A percentile compares a stretch with the other conserved stretches of the same genome.
These are phyloP conservation scores for Anastatus disparis DNA, from an alignment of 1,140 invertebrate species.

Conservation along the genomic window DNA sequence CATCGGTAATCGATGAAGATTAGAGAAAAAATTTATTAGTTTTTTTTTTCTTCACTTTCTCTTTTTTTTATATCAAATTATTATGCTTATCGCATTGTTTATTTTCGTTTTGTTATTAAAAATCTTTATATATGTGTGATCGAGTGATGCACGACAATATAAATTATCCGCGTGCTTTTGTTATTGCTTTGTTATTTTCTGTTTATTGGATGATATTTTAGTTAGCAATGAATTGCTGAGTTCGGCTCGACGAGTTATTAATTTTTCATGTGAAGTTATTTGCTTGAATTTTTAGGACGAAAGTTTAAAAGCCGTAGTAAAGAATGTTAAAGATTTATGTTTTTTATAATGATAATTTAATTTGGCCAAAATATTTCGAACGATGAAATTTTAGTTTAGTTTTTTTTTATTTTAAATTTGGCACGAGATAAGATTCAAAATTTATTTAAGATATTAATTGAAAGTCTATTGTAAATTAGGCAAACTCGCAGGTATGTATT, in stretches of 20 bases:
- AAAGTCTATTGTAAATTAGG: constrained; percentile 13
- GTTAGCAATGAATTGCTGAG: neutral
- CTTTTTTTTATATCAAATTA: neutral
- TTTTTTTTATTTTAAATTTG: constrained; percentile 4
- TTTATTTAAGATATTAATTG: neutral
- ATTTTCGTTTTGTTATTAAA: neutral
- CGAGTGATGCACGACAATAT: neutral
- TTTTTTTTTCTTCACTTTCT: neutral
- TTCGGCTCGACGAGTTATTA: neutral
- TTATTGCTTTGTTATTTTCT: constrained; percentile 14
- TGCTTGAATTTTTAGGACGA: too few species aligned
- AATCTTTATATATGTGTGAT: constrained; percentile 15
- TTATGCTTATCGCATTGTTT: neutral
- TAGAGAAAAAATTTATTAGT: constrained; percentile 12
- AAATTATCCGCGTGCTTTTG: neutral
- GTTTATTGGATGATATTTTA: neutral
- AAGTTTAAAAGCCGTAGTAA: too few species aligned
- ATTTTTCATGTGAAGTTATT: too few species aligned
- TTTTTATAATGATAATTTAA: neutral
- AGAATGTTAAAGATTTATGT: neutral
- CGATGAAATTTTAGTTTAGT: neutral
- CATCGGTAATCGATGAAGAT: constrained; percentile 8
- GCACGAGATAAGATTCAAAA: constrained; percentile 12
- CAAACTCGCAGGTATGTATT: neutral
- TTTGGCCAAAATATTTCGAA: constrained; percentile 18